Percentiles rank a stretch among this genome's conserved stretches.
Evolutionary conservation across 1,140 invertebrate genomes (phyloP).

Genomic region (Mizuhopecten yessoensis): DNA sequence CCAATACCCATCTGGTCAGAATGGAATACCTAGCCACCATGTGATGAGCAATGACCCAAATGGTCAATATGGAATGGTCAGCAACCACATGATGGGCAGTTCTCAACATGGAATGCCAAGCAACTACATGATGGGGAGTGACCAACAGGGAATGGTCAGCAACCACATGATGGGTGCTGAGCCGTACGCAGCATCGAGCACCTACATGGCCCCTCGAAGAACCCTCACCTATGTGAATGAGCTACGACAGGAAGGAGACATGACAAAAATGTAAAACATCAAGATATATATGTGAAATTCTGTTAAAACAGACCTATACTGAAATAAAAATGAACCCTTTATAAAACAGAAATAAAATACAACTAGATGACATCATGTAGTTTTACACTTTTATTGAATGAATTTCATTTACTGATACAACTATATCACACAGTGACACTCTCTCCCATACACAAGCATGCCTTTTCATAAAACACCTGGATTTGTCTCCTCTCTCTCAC

Average conservation of each 20-base stretch:
- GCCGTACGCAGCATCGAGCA: background rate
- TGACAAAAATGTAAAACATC: background rate
- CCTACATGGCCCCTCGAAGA: background rate
- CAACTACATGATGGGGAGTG: background rate
- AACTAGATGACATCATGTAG: background rate
- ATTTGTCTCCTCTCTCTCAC: background rate
- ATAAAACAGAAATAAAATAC: background rate
- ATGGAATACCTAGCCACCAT: background rate
- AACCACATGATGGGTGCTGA: background rate
- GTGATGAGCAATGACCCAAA: background rate
- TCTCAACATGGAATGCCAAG: background rate
- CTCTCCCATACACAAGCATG: no score
- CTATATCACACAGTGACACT: background rate
- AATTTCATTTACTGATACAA: background rate
- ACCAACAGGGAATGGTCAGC: background rate
- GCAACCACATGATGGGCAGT: background rate
- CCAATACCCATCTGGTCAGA: background rate
- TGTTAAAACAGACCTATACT: no score
- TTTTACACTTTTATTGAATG: background rate
- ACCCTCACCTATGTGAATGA: conserved; percentile 7
- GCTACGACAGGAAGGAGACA: background rate
- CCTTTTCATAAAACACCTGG: background rate
- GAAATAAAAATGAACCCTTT: background rate
- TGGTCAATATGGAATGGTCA: background rate
- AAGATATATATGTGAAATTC: background rate